Conservation (phyloP, 2,113 vertebrate species). For the Platichthys flesus region DNA sequence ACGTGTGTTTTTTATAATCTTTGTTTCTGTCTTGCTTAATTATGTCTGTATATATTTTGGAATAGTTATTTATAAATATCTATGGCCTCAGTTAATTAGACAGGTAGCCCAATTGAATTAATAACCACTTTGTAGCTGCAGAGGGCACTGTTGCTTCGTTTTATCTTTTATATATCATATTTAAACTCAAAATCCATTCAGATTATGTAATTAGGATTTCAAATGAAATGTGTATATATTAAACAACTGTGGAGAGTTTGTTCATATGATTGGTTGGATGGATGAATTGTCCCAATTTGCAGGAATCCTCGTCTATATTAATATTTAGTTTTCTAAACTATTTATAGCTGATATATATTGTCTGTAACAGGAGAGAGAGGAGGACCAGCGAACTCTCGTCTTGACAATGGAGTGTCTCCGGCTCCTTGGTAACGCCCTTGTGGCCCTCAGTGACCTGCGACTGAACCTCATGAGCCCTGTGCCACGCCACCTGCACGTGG, state of each 20-base stretch:
- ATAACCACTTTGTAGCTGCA: background rate
- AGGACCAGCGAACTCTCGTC: conserved; percentile 88
- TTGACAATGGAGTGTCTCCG: conserved; percentile 89
- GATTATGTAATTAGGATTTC: too few relatives aligned
- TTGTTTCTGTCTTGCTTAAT: too few relatives aligned
- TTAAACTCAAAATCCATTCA: too few relatives aligned
- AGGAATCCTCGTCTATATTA: background rate
- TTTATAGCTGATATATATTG: background rate
- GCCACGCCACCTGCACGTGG: conserved; percentile 91
- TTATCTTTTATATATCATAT: background rate
- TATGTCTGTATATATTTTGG: too few relatives aligned
- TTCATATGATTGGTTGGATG: background rate
- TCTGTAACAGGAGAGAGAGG: conserved; percentile 85
- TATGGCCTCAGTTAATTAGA: too few relatives aligned
- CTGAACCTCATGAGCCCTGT: conserved; percentile 87
- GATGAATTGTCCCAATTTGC: background rate
- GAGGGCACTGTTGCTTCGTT: background rate
- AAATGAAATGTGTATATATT: too few relatives aligned
- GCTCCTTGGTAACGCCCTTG: conserved; percentile 90
- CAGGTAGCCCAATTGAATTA: background rate
- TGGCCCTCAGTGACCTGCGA: conserved; percentile 90
- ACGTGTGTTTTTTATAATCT: too few relatives aligned
- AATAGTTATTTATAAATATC: too few relatives aligned
- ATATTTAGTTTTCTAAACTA: background rate
- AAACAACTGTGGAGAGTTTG: too few relatives aligned